These are phyloP conservation scores for Styela clava DNA, from an alignment of 23 tunicate genomes.

Conservation along the genomic window DNA sequence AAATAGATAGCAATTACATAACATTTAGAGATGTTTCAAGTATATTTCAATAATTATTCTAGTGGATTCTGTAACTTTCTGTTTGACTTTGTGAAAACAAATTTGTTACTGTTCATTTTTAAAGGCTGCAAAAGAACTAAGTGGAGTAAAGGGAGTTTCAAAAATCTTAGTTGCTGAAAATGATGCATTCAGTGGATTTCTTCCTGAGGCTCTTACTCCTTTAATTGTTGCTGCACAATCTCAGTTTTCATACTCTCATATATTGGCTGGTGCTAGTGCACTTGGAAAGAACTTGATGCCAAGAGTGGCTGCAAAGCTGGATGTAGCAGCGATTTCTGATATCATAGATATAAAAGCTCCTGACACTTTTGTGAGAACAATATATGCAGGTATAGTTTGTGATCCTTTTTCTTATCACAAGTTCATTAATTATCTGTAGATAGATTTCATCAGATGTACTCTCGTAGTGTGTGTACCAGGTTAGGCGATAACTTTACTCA, in stretches of 20 bases:
- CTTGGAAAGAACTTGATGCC: conserved; percentile 91
- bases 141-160: conserved; percentile 61
- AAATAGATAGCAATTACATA: too few species aligned
- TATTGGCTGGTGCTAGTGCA: conserved; percentile 94
- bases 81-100: too few species aligned
- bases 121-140: conserved; percentile 65
- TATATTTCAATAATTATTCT: too few species aligned
- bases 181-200: conserved; percentile 48
- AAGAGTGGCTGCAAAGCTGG: conserved; percentile 94
- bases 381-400: conserved; percentile 92
- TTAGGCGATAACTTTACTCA: too few species aligned
- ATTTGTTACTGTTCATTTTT: background rate
- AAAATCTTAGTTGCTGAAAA: conserved; percentile 81
- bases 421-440: too few species aligned
- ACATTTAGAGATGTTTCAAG: too few species aligned
- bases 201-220: conserved; percentile 83
- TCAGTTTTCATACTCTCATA: conserved; percentile 54
- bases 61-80: too few species aligned
- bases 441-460: too few species aligned
- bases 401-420: too few species aligned
- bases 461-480: too few species aligned
- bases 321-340: conserved; percentile 90
- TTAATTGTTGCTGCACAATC: conserved; percentile 45
- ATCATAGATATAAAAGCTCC: conserved; percentile 82
- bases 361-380: conserved; percentile 95